Base-by-base conservation (phyloP, 2,113 vertebrate genomes). In the Numenius arquata region DNA sequence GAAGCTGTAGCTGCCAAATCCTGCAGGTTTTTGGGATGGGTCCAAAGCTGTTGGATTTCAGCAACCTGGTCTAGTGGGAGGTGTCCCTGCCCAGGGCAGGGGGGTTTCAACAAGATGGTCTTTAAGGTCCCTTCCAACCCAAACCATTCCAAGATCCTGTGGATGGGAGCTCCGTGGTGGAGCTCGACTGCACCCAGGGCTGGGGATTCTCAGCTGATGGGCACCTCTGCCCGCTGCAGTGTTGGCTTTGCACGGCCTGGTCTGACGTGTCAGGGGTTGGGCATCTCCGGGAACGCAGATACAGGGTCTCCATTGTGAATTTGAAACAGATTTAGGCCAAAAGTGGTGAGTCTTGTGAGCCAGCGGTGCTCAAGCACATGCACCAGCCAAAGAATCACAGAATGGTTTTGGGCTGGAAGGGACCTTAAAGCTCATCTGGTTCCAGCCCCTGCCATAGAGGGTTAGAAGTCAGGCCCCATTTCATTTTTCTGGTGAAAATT, bases 351-450 rank as follows among this genome's bases (percentile, higher is more conserved):
- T 18, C 11, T n/a, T 11, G 21, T 11, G 29, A 70, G 59, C 20
- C 32, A 15, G 32, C 3, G 0, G 16, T 26, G 45, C 5, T 43
- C 61, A 34, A 22, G 25, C 21, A 11, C 0, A 0, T 4, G 45
- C 27, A 25, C 12, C 34, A 10, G 22, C 15, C 34, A 25, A 40
- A 62, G 36, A 29, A 19, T 8, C 25, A 8, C 6, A 18, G 61
- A 40, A 27, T 40, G 36, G 36, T 63, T 63, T 27, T 63, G 36
- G 36, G 61, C 9, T 63, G 40, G 63, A 65, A 43, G 63, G 63
- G 17, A 65, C 27, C 19, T 43, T 30, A 21, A 32, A 65, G 63
- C 40, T 43, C 27, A 43, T 9, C 63, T 32, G 20, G 27, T 65
- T 65, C 63, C 63, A 40, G 13, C 26, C 5, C 26, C 26, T 29